These are phyloP conservation scores for Cosmia pyralina DNA, from an alignment of 2,888 invertebrate genomes.

Conservation along the genomic window DNA sequence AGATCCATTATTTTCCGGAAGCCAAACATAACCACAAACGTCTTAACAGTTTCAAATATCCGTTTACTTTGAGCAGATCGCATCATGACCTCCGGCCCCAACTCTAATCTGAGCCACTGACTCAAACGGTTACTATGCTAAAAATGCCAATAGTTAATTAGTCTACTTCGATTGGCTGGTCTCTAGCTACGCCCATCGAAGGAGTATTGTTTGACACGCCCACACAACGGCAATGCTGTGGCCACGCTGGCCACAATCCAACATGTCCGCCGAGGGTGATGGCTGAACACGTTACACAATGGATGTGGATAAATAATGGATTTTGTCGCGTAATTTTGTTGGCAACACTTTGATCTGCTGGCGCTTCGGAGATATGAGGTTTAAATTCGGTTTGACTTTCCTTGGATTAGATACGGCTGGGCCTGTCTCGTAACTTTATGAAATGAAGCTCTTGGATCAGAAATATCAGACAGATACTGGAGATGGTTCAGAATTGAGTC, in stretches of 20 bases:
- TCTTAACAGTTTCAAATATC: neutral
- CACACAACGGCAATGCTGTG: constrained; percentile 67
- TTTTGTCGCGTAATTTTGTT: constrained; percentile 29
- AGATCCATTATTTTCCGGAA: neutral
- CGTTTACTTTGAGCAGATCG: neutral
- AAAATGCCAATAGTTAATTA: constrained; percentile 57
- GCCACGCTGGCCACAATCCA: constrained; percentile 64
- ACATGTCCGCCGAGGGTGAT: constrained; percentile 38
- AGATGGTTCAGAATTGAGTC: neutral
- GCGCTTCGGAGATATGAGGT: constrained; percentile 21
- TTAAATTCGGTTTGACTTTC: constrained; percentile 12
- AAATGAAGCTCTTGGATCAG: neutral
- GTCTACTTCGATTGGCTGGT: constrained; percentile 57
- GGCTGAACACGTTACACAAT: constrained; percentile 46
- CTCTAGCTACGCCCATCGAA: constrained; percentile 59
- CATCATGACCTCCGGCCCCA: constrained; percentile 3
- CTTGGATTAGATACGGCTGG: neutral
- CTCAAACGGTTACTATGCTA: constrained; percentile 35
- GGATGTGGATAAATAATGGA: constrained; percentile 43
- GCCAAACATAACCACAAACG: neutral
- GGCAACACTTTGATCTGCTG: constrained; percentile 36
- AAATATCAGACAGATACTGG: neutral
- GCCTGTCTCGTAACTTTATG: neutral
- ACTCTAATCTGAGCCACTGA: constrained; percentile 27
- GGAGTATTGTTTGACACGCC: constrained; percentile 67